A percentile compares a stretch with the other conserved stretches of the same genome.
Evolutionary conservation across 2,113 vertebrate species (phyloP).

Genomic region (Dinomys branickii): DNA sequence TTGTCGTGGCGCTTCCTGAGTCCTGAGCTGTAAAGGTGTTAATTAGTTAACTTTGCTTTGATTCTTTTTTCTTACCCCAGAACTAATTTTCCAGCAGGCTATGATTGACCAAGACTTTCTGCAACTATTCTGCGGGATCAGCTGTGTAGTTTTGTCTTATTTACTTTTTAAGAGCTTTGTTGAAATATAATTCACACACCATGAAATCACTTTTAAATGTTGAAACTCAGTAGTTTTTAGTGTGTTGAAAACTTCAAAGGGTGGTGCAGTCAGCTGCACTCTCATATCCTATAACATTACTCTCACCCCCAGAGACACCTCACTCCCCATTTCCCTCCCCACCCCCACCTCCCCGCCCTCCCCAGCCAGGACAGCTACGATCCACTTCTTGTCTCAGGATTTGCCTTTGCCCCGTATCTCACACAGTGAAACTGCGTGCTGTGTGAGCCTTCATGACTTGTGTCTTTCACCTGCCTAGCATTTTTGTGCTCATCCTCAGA

Average conservation of each 20-base stretch:
- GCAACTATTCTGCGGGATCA: not conserved
- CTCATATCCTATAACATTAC: not conserved
- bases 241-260: not conserved
- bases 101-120: not conserved
- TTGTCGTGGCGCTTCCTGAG: not conserved
- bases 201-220: not conserved
- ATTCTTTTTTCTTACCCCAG: not conserved
- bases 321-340: not conserved
- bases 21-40: not conserved
- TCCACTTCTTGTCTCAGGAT: not conserved
- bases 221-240: not conserved
- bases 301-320: not conserved
- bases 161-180: constrained; percentile 13
- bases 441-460: not conserved
- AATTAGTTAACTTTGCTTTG: not conserved
- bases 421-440: not conserved
- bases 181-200: constrained; percentile 10
- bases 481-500: not conserved
- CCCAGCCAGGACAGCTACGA: not conserved
- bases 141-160: not conserved
- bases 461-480: not conserved
- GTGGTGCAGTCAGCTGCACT: not conserved
- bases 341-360: rapidly evolving
- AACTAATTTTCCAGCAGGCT: not conserved
- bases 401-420: not conserved